A percentile compares a stretch with the other conserved stretches of the same genome.
Conservation (phyloP, 2,113 vertebrate species). For the Psettodes erumei region DNA sequence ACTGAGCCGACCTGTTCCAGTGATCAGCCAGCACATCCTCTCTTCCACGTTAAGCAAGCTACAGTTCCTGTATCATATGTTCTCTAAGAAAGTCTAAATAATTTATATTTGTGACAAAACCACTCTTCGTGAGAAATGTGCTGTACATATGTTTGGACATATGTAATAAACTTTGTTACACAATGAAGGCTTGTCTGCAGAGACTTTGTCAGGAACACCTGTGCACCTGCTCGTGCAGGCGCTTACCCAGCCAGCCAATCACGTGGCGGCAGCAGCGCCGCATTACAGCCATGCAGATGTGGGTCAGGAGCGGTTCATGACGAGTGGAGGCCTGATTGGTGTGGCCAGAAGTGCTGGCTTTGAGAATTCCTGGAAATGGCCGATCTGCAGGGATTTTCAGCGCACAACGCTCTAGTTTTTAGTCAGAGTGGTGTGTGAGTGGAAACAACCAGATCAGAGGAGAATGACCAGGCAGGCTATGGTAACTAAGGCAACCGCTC, state of each 20-base stretch:
- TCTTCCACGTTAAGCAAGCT: slow-evolving; percentile 54
- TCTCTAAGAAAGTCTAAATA: slow-evolving; percentile 85
- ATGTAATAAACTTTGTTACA: slow-evolving; percentile 99
- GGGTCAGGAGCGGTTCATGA: too few species aligned
- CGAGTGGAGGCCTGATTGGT: neutral
- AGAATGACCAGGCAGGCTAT: neutral
- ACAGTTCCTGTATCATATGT: slow-evolving; percentile 71
- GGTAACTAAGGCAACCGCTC: too few species aligned
- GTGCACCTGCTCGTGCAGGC: neutral
- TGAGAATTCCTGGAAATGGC: too few species aligned
- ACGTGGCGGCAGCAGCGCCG: neutral
- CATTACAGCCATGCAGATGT: neutral
- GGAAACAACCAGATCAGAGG: too few species aligned
- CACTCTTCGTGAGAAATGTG: slow-evolving; percentile 93
- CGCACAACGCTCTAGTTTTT: too few species aligned
- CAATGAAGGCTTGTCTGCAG: slow-evolving; percentile 80
- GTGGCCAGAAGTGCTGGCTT: neutral
- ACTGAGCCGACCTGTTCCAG: slow-evolving; percentile 44
- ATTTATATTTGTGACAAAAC: slow-evolving; percentile 99
- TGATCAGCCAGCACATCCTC: slow-evolving; percentile 55
- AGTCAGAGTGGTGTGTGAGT: too few species aligned
- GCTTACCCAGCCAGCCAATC: neutral
- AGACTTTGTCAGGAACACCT: neutral
- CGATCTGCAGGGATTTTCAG: too few species aligned
- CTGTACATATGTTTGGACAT: slow-evolving; percentile 98